A percentile compares a stretch with the other conserved stretches of the same genome.
Evolutionary conservation across 2,888 invertebrate genomes (phyloP).

Genomic region (Allygus modestus): DNA sequence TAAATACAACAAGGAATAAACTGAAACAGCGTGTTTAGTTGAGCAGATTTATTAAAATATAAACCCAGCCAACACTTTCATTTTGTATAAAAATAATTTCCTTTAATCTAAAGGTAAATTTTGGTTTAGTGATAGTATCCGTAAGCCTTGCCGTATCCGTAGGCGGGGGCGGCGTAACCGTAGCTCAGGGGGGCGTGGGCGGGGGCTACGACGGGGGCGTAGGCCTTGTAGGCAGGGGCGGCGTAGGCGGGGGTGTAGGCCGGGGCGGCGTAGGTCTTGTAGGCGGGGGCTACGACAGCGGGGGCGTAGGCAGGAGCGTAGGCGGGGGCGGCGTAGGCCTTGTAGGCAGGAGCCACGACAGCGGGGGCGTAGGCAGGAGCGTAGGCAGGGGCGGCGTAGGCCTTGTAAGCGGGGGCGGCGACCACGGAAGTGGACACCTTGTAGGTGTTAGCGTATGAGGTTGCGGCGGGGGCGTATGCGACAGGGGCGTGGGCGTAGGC

Average conservation of each 20-base stretch:
- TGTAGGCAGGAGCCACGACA: constrained; percentile 57
- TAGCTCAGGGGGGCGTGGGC: constrained; percentile 74
- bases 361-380: constrained; percentile 73
- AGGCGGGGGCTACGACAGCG: constrained; percentile 72
- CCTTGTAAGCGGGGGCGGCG: constrained; percentile 74
- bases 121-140: constrained; percentile 64
- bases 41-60: constrained; percentile 56
- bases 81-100: constrained; percentile 47
- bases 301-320: constrained; percentile 66
- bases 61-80: constrained; percentile 27
- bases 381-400: constrained; percentile 70
- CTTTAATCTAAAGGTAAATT: constrained; percentile 14
- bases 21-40: not conserved
- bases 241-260: constrained; percentile 74
- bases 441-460: constrained; percentile 82
- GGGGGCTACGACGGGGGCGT: constrained; percentile 68
- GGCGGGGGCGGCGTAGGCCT: constrained; percentile 73
- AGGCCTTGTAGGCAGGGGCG: constrained; percentile 65
- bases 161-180: constrained; percentile 67
- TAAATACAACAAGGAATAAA: not conserved
- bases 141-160: constrained; percentile 59
- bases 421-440: constrained; percentile 74
- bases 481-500: constrained; percentile 75
- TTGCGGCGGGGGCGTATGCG: constrained; percentile 78
- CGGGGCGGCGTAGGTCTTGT: constrained; percentile 71